Conservation (phyloP, 2,113 vertebrate genomes). For the Scolopax mira region DNA sequence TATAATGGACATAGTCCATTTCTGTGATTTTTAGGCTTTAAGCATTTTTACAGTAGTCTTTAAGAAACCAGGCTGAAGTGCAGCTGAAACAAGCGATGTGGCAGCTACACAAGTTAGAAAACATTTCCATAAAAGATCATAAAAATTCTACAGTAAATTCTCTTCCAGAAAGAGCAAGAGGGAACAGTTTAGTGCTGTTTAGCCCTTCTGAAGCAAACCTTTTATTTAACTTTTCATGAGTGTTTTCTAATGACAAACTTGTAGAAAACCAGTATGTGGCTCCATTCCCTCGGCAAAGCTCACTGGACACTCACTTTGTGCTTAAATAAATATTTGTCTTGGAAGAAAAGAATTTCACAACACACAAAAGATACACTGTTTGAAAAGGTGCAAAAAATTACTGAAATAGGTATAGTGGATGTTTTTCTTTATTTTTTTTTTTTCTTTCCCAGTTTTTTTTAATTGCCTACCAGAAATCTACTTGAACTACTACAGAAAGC, state of each 20-base stretch:
- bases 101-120: slow-evolving; percentile 31
- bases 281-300: slow-evolving; percentile 17
- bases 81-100: background rate
- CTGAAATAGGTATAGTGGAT: background rate
- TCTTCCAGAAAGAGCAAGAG: slow-evolving; percentile 36
- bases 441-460: background rate
- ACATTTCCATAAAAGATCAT: slow-evolving; percentile 61
- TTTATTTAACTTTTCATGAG: slow-evolving; percentile 25
- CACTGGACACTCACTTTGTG: slow-evolving; percentile 40
- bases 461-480: slow-evolving; percentile 14
- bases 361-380: slow-evolving; percentile 60
- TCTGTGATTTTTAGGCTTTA: background rate
- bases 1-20: background rate
- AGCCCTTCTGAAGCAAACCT: slow-evolving; percentile 27
- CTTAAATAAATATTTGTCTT: slow-evolving; percentile 73
- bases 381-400: slow-evolving; percentile 62
- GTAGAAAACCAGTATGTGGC: slow-evolving; percentile 25
- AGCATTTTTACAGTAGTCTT: background rate
- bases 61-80: background rate
- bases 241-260: slow-evolving; percentile 49
- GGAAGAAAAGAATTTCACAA: slow-evolving; percentile 58
- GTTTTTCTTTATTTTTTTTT: background rate
- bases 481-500: background rate
- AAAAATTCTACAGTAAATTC: slow-evolving; percentile 19
- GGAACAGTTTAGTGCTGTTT: slow-evolving; percentile 40